Percentiles rank a stretch among this genome's conserved stretches.
These are phyloP conservation scores for Abscondita cerata DNA, from an alignment of 2,888 invertebrate genomes.

Conservation along the genomic window DNA sequence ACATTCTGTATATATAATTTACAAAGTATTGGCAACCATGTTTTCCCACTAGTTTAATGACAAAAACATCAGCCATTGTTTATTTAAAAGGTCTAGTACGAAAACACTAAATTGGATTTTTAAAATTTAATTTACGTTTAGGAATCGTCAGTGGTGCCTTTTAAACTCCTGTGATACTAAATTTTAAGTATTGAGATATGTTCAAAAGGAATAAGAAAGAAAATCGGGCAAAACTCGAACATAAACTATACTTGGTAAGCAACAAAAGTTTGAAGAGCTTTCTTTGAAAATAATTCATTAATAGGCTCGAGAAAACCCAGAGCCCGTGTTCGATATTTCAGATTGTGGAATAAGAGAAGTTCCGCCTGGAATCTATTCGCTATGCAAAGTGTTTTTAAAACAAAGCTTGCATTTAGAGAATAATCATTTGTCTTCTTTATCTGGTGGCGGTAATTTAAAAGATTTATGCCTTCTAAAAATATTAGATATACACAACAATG, in stretches of 20 bases:
- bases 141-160: conserved; percentile 21
- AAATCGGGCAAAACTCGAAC: conserved; percentile 66
- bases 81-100: too few relatives aligned
- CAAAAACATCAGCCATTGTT: too few relatives aligned
- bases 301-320: conserved; percentile 80
- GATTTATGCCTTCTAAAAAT: conserved; percentile 73
- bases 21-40: too few relatives aligned
- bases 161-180: conserved; percentile 21
- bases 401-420: conserved; percentile 70
- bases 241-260: conserved; percentile 66
- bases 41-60: too few relatives aligned
- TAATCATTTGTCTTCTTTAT: conserved; percentile 73
- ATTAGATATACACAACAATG: conserved; percentile 72
- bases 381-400: conserved; percentile 84
- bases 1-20: too few relatives aligned
- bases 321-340: conserved; percentile 80
- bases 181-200: conserved; percentile 38
- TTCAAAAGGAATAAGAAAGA: conserved; percentile 56
- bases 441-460: conserved; percentile 74
- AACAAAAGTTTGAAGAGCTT: conserved; percentile 7
- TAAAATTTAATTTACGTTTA: not conserved
- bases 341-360: conserved; percentile 77
- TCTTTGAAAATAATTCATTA: conserved; percentile 3
- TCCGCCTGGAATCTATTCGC: conserved; percentile 78
- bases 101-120: too few relatives aligned